These are phyloP conservation scores for Amblyraja radiata DNA, from an alignment of 2,797 vertebrate genomes.

Conservation along the genomic window DNA sequence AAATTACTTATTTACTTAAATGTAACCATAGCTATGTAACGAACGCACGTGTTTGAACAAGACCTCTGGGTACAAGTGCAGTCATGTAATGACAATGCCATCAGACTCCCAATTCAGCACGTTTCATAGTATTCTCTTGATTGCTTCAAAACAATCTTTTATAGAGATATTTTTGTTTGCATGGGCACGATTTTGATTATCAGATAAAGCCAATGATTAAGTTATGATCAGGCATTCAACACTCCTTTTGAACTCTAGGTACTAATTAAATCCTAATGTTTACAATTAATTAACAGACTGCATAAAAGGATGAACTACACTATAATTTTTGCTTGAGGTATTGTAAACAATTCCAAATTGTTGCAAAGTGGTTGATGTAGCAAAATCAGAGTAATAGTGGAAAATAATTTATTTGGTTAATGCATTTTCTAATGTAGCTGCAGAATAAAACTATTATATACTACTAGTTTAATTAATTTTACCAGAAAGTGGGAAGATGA, in stretches of 20 bases:
- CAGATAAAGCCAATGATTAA: background rate
- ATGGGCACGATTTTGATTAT: background rate
- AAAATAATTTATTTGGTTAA: background rate
- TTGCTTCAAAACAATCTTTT: background rate
- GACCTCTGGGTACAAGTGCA: no score
- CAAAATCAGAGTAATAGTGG: background rate
- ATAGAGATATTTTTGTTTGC: background rate
- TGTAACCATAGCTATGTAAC: no score
- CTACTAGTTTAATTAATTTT: slow-evolving; percentile 44
- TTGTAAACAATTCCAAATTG: background rate
- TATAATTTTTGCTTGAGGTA: background rate
- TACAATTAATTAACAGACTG: background rate
- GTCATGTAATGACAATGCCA: no score
- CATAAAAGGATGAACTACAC: background rate
- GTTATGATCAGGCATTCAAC: background rate
- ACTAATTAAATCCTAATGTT: background rate
- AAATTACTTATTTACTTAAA: no score
- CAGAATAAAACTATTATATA: background rate
- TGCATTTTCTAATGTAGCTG: background rate
- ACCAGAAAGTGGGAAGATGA: slow-evolving; percentile 88
- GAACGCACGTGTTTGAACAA: no score
- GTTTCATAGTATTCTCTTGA: background rate
- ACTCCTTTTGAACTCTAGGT: background rate
- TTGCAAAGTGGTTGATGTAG: background rate
- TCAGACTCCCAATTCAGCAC: no score